Base-by-base conservation (phyloP, 2,113 vertebrate species). In the Sapajus apella region DNA sequence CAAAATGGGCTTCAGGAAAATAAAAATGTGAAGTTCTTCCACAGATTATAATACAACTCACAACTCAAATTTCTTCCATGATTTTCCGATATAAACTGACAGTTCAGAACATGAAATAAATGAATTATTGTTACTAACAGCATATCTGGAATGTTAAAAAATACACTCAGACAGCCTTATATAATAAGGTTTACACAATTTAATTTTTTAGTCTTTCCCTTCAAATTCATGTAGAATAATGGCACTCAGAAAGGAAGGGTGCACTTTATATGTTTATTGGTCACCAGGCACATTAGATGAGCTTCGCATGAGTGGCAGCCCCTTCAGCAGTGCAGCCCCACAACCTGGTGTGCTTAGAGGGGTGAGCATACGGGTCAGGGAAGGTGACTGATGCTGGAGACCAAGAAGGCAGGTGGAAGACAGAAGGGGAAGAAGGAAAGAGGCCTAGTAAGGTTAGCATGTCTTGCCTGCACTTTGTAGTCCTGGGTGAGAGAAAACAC, bases 1-100 rank as follows among this genome's bases (percentile, higher is more conserved):
- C 37, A 96, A 89, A 93, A 13, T 91, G 20, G 4, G 32, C 25
- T 80, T 91, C 21, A 92, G 64, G 61, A 87, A 95, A 97, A 70
- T 61, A 66, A 91, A 86, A 86, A 56, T 70, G 5, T 82, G 14
- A 86, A 10, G 37, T 75, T 96, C 27, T 86, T 45, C 75, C 25
- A 56, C 2, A 80, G 35, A 6, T 56, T 82, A 47, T 47, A 93
- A 93, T 70, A 79, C 27, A 84, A 95, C 50, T 81, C 47, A 87
- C 27, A 84, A 95, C 50, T 81, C 47, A 87, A 70, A 76, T 64
- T 58, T 75, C 43, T 77, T 85, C 85, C 27, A 25, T 86, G 75
- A 52, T 66, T 89, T 86, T 89, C 56, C 50, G 92, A 72, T 93
- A 56, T 25, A 96, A 85, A 86, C 45, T 58, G 87, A 84, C 16